Evolutionary conservation across 2,113 vertebrate genomes (phyloP), one percentile per base, ranked within the genome.

Genomic region (Eublepharis macularius): DNA sequence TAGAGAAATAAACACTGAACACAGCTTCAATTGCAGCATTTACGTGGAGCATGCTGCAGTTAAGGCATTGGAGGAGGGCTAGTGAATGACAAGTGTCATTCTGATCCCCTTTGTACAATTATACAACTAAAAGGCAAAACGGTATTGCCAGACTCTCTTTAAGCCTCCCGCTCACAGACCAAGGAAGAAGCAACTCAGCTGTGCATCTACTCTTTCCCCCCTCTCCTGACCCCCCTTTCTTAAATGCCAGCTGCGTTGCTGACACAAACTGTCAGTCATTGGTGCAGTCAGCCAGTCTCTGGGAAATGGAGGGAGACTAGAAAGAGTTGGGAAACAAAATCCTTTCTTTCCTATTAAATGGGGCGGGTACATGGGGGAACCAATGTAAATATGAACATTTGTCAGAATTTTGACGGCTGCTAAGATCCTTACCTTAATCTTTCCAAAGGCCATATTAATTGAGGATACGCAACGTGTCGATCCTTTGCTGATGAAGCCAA

Each of bases 391-490:
- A 1, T 65, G 3, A 17, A 47, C 3, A 70, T 26, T 68, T 76
- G 76, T 1, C 17, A 80, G 65, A 91, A 89, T 81, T 86, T 13
- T 79, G 72, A 63, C 8, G 26, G n/a, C 6, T 73, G 3, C 80
- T 89, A 83, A 45, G 78, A 41, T 4, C 14, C 63, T 84, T 54
- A 74, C 10, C 13, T 80, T 89, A 90, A 86, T 70, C 6, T n/a
- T 80, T 78, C 16, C 72, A 77, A 4, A 39, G 73, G 9, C 49
- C 89, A 47, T 19, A 21, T 1, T 70, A 41, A 29, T 87, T 79
- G 83, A 85, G 13, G 24, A 24, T 75, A 85, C 75, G 8, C 36
- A 84, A 57, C 11, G 24, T 39, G 51, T 84, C 87, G 41, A 32
- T 19, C 10, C 16, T 78, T 70, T 87, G 47, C 41, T 79, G 72